Percentiles rank a stretch among this genome's conserved stretches.
Evolutionary conservation across 2,888 invertebrate genomes (phyloP).

Genomic region (Drosophila sordidula): DNA sequence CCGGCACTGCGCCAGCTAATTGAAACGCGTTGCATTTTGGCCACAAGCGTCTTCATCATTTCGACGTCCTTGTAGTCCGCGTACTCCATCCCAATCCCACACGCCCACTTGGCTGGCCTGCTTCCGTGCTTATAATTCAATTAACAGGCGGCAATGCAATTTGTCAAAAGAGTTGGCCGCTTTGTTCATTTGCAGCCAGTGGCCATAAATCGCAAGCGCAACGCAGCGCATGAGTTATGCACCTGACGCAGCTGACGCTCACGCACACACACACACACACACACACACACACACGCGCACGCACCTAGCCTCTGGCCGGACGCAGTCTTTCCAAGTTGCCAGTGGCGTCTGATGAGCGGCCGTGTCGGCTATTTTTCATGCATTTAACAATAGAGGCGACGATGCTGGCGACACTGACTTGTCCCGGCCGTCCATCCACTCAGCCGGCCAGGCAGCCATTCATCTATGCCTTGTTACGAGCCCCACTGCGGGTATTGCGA

Average conservation of each 20-base stretch:
- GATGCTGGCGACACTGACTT: conserved; percentile 36
- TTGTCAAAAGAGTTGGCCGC: conserved; percentile 68
- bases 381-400: conserved; percentile 72
- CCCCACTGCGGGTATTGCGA: conserved; percentile 9
- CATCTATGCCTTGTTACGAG: conserved; percentile 26
- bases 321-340: conserved; percentile 15
- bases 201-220: conserved; percentile 64
- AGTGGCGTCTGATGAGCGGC: conserved; percentile 53
- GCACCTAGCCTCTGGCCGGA: conserved; percentile 19
- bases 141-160: conserved; percentile 72
- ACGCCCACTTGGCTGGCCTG: not conserved
- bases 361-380: conserved; percentile 73
- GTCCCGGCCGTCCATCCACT: conserved; percentile 23
- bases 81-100: too few relatives aligned
- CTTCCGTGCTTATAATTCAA: conserved; percentile 57
- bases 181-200: conserved; percentile 75
- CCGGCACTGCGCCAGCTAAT: conserved; percentile 34
- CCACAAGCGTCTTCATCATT: conserved; percentile 43
- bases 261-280: conserved; percentile 4
- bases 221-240: conserved; percentile 75
- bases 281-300: conserved; percentile 3
- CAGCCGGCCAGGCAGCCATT: conserved; percentile 28
- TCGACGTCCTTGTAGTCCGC: not conserved
- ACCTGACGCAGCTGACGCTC: conserved; percentile 30
- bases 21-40: conserved; percentile 44